Evolutionary conservation across 2,888 invertebrate genomes (phyloP), one percentile per base, ranked within the genome.

Genomic region (Taphrorychus bicolor): DNA sequence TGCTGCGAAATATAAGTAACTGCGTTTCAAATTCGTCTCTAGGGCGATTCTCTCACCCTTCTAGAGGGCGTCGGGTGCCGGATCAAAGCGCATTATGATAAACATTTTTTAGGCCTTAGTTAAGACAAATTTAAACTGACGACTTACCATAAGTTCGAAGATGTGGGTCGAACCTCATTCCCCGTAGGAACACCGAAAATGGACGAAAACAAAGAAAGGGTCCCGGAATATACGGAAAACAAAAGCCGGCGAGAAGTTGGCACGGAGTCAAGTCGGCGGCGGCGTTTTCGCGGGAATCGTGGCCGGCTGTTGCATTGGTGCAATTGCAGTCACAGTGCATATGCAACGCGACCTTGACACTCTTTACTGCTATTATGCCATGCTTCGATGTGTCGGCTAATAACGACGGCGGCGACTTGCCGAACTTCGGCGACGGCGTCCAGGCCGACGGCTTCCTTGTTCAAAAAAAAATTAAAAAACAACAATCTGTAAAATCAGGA

Each of bases 291-390:
- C 74, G 74, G 74, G 74, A 71, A 73, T 72, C 71, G 63, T 72
- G 70, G 74, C 71, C 69, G 70, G 69, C 69, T 78, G 79, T 79
- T 79, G 80, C 79, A 79, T 80, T 56, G 79, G 78, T 80, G 80
- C 79, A 81, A 79, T 80, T 81, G 80, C 80, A 79, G 78, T 77
- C 76, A 70, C 77, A 77, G 74, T 80, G 80, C 80, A 81, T 80
- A 79, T 79, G 77, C 78, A 77, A 76, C 77, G 72, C 78, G 80
- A 80, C 81, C 81, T 81, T 81, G 81, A 81, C 81, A 81, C 81
- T 81, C 81, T 81, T n/a, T 70, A 70, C 70, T 23, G 23, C 62
- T 42, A 62, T 70, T 70, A 71, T 71, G 71, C 61, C 66, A 71
- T 70, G 72, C 66, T 69, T 68, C 69, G 72, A 66, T 68, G 63